Evolutionary conservation across 2,888 invertebrate genomes (phyloP), one percentile per base, ranked within the genome.

Genomic region (Drosophila peninsularis): DNA sequence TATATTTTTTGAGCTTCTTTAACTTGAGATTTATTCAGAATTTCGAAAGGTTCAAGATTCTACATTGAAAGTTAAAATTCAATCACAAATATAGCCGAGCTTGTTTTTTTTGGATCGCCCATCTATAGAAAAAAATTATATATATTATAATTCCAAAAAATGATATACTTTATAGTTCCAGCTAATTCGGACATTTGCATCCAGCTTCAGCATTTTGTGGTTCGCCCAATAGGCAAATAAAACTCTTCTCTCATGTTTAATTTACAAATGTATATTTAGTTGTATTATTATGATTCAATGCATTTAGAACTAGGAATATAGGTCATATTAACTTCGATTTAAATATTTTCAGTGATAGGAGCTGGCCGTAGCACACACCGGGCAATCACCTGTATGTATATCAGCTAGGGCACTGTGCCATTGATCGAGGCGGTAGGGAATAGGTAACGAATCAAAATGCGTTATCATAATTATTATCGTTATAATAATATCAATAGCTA

Each of bases 381-480:
- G 61, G 57, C 34, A 75, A 62, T 77, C 62, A 69, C 71, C n/a
- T 30, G 11, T 64, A 58, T 62, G 58, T 63, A 67, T 58, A 62
- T 77, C 19, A 45, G 42, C 63, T 76, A 75, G 60, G 41, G 14
- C 41, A 62, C 39, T 65, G 27, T 70, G 30, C 52, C 11, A 17
- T 34, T 9, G 9, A 17, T 17, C 6, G 14, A 27, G 5, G n/a
- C 47, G 32, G 24, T 9, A 45, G 13, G 58, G 37, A 76, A 63
- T 56, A 41, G 30, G 55, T 30, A 67, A 75, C 66, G 41, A 87
- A 87, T 87, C 82, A 77, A 84, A 80, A 55, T 36, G 36, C 21
- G 61, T 42, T 13, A 24, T 3, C 14, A 57, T 57, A 41, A 27
- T 62, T 9, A 27, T 14, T 24, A 42, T 49, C 34, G n/a, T 57